Percentiles rank a stretch among this genome's conserved stretches.
Conservation (phyloP, 2,888 invertebrate genomes). For the Agriopis marginaria region DNA sequence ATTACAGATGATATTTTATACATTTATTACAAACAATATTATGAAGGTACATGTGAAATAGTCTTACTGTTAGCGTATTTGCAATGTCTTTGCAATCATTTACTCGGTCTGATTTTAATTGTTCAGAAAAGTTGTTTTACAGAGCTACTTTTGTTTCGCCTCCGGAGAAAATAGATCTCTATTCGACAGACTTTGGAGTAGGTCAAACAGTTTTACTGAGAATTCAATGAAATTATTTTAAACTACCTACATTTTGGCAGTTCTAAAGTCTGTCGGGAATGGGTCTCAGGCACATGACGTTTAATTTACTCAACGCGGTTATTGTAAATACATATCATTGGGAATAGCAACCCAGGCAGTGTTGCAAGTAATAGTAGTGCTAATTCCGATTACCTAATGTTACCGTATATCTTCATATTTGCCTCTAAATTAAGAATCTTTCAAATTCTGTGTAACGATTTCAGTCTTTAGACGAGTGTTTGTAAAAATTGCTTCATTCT, state of each 20-base stretch:
- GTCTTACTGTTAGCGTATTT: constrained; percentile 79
- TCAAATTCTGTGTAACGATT: constrained; percentile 39
- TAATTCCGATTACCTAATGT: constrained; percentile 45
- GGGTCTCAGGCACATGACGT: constrained; percentile 38
- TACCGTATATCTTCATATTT: constrained; percentile 44
- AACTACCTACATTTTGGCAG: neutral
- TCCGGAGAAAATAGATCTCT: constrained; percentile 1
- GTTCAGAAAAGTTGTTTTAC: constrained; percentile 29
- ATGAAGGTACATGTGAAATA: constrained; percentile 83
- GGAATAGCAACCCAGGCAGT: constrained; percentile 64
- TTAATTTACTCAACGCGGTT: constrained; percentile 61
- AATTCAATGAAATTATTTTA: neutral
- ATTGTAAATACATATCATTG: constrained; percentile 83
- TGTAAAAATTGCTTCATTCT: constrained; percentile 28
- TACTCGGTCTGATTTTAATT: constrained; percentile 37
- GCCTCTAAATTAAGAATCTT: constrained; percentile 38
- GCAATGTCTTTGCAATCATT: constrained; percentile 64
- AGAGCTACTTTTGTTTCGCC: constrained; percentile 37
- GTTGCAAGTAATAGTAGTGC: constrained; percentile 57
- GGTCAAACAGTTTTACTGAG: neutral
- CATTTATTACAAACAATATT: constrained; percentile 86
- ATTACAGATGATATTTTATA: constrained; percentile 87
- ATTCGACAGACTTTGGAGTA: constrained; percentile 1
- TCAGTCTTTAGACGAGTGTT: constrained; percentile 21
- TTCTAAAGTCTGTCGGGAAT: constrained; percentile 6